These are phyloP conservation scores for Tuberolachnus salignus DNA, from an alignment of 2,888 invertebrate genomes.

Conservation along the genomic window DNA sequence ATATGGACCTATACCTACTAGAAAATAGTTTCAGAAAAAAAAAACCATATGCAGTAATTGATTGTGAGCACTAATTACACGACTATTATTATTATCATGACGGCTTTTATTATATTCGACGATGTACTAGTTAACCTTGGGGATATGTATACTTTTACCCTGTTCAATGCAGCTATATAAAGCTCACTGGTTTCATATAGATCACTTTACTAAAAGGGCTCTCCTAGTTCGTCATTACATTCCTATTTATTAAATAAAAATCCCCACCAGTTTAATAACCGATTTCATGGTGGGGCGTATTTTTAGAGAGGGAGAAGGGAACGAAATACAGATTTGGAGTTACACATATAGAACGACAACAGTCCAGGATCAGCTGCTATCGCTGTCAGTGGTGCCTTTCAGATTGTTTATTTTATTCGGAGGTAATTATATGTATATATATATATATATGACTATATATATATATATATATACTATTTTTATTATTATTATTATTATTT, in stretches of 20 bases:
- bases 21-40: background rate
- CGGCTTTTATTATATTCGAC: background rate
- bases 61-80: too few species aligned
- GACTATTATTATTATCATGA: background rate
- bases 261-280: constrained; percentile 28
- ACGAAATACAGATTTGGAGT: constrained; percentile 44
- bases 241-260: constrained; percentile 21
- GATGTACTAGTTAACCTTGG: background rate
- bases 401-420: constrained; percentile 53
- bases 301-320: constrained; percentile 28
- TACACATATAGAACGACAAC: constrained; percentile 53
- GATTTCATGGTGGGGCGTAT: constrained; percentile 29
- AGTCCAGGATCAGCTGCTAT: constrained; percentile 56
- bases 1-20: too few species aligned
- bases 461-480: too few species aligned
- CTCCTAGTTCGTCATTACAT: constrained; percentile 43
- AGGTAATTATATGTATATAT: constrained; percentile 44
- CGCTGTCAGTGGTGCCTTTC: constrained; percentile 52
- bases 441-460: too few species aligned
- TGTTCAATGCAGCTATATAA: constrained; percentile 42
- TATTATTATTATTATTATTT: too few species aligned
- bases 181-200: constrained; percentile 40
- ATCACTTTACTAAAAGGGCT: constrained; percentile 51
- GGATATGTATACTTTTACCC: constrained; percentile 31
- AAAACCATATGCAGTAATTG: background rate